Conservation (phyloP, 2,888 invertebrate species). For the Drosophila kuntzei region DNA sequence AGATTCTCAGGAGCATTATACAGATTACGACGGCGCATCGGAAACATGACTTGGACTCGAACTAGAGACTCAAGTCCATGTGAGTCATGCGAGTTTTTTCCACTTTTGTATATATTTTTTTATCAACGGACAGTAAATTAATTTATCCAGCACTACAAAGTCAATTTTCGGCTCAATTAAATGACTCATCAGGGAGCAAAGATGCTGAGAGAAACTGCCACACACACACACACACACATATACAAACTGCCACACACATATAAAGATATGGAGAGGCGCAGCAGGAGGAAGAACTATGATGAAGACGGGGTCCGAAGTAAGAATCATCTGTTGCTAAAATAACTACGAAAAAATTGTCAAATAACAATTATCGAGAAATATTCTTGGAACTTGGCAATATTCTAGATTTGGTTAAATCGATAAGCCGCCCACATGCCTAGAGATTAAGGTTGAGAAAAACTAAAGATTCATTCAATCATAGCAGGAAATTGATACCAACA, state of each 20-base stretch:
- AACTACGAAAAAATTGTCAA: conserved; percentile 42
- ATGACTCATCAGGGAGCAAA: conserved; percentile 71
- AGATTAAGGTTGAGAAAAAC: conserved; percentile 8
- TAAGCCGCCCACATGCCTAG: conserved; percentile 63
- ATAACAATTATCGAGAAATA: conserved; percentile 37
- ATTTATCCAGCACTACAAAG: conserved; percentile 71
- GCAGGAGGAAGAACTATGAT: conserved; percentile 2
- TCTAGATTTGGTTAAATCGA: conserved; percentile 58
- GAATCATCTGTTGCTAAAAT: conserved; percentile 43
- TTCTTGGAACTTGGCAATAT: conserved; percentile 71
- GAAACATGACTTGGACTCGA: conserved; percentile 21
- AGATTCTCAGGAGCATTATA: conserved; percentile 23
- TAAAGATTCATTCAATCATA: conserved; percentile 74
- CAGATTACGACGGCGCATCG: conserved; percentile 20
- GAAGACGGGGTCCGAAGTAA: conserved; percentile 30
- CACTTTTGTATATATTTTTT: conserved; percentile 30
- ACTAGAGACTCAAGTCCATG: conserved; percentile 18
- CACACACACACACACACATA: conserved; percentile 43
- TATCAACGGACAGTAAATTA: conserved; percentile 68
- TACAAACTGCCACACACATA: not conserved
- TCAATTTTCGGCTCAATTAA: conserved; percentile 77
- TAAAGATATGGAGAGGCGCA: conserved; percentile 7
- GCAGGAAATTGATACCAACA: conserved; percentile 74
- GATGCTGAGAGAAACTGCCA: conserved; percentile 44
- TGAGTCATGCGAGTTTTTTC: conserved; percentile 57